Conservation (phyloP, 2,797 vertebrate genomes). For the Anabas testudineus region DNA sequence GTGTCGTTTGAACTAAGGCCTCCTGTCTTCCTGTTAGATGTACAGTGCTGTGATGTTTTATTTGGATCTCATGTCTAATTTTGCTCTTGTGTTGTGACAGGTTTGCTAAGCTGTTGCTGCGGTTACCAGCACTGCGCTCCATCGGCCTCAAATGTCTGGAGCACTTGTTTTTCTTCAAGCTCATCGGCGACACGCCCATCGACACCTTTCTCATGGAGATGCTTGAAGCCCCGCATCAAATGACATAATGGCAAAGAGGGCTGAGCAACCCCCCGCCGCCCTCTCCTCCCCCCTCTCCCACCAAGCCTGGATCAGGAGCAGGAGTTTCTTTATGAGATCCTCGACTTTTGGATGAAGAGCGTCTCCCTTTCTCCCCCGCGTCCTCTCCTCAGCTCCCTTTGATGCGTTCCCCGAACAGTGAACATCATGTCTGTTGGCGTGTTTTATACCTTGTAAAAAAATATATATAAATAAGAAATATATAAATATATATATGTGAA, state of each 20-base stretch:
- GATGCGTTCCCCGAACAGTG: conserved; percentile 62
- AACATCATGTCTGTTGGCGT: conserved; percentile 70
- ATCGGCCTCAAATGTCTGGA: conserved; percentile 99
- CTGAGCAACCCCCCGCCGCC: conserved; percentile 30
- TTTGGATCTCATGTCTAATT: neutral
- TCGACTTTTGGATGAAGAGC: conserved; percentile 57
- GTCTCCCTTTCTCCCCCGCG: conserved; percentile 21
- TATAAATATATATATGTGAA: conserved; percentile 51
- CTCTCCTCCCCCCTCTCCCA: conserved; percentile 15
- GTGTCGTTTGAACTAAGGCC: too few relatives aligned
- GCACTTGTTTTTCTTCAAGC: conserved; percentile 99
- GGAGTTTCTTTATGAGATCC: conserved; percentile 31
- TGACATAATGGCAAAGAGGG: conserved; percentile 88
- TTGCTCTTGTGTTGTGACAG: conserved; percentile 75
- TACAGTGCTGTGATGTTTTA: neutral
- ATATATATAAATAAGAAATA: conserved; percentile 82
- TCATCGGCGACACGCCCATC: conserved; percentile 98
- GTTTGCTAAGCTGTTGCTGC: conserved; percentile 96
- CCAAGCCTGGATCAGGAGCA: conserved; percentile 37
- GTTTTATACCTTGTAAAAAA: conserved; percentile 88
- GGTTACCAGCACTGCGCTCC: conserved; percentile 95
- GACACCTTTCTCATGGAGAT: conserved; percentile 99
- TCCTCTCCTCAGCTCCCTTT: conserved; percentile 45
- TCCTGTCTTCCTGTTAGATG: neutral
- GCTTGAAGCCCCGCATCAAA: conserved; percentile 98